Conservation (phyloP, 2,113 vertebrate genomes). For the Ia io region DNA sequence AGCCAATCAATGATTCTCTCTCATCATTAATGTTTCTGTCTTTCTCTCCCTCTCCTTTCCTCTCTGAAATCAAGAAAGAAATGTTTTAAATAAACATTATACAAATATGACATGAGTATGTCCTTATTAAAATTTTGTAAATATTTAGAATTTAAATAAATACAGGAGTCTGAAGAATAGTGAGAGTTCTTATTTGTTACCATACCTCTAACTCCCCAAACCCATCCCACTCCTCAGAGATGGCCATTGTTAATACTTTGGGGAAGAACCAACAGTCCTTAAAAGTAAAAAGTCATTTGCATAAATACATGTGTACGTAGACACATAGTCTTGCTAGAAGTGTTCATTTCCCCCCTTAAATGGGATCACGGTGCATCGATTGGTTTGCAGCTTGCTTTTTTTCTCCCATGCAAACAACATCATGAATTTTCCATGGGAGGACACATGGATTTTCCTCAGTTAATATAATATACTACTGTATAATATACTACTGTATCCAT, state of each 20-base stretch:
- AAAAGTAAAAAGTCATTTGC: background rate
- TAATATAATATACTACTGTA: background rate
- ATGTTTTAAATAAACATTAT: background rate
- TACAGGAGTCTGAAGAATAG: background rate
- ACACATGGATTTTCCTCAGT: background rate
- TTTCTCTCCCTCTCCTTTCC: too few species aligned
- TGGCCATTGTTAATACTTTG: too few species aligned
- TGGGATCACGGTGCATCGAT: background rate
- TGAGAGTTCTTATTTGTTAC: background rate
- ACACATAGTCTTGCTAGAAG: background rate
- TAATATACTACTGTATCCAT: background rate
- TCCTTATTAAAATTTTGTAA: background rate
- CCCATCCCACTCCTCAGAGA: background rate
- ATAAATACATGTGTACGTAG: background rate
- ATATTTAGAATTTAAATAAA: background rate
- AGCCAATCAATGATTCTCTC: too few species aligned
- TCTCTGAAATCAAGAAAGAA: too few species aligned
- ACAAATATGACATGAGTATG: background rate
- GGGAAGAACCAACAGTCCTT: background rate
- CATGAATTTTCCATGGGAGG: background rate
- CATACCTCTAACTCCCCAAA: fast-evolving
- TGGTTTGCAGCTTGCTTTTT: background rate
- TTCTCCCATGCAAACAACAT: background rate
- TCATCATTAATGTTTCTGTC: too few species aligned
- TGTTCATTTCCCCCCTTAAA: background rate